Conservation (phyloP, 2,888 invertebrate genomes). For the Alsophila aescularia region DNA sequence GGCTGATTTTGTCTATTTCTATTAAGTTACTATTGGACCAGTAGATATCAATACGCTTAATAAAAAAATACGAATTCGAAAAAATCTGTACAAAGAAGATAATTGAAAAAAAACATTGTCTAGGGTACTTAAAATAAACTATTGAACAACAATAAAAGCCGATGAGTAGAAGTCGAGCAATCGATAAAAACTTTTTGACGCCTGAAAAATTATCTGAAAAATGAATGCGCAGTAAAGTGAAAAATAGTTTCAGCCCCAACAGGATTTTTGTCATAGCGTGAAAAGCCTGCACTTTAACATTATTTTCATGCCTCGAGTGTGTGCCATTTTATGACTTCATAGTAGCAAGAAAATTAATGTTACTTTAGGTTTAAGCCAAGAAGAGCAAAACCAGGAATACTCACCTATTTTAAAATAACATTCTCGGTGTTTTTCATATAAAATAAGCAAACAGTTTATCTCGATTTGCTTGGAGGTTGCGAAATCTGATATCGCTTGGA, state of each 20-base stretch:
- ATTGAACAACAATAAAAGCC: too few relatives aligned
- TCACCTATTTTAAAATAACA: background rate
- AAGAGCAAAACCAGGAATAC: background rate
- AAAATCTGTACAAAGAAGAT: too few relatives aligned
- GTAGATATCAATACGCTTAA: too few relatives aligned
- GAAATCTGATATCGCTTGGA: background rate
- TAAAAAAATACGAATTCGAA: background rate
- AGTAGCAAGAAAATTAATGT: conserved; percentile 43
- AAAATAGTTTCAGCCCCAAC: conserved; percentile 30
- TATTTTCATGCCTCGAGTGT: conserved; percentile 43
- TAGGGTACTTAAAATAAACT: too few relatives aligned
- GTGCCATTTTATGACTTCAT: conserved; percentile 47
- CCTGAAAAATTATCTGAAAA: conserved; percentile 9
- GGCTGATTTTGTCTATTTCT: too few relatives aligned
- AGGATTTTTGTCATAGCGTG: conserved; percentile 43
- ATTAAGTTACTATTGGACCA: too few relatives aligned
- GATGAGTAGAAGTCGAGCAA: too few relatives aligned
- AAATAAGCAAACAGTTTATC: background rate
- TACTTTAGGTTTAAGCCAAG: conserved; percentile 24
- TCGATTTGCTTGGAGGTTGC: background rate
- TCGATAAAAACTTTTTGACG: too few relatives aligned
- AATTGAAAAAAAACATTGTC: too few relatives aligned
- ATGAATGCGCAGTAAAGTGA: conserved; percentile 17
- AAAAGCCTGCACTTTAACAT: conserved; percentile 45
- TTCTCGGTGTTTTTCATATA: background rate